A percentile compares a stretch with the other conserved stretches of the same genome.
These are phyloP conservation scores for Babylonia areolata DNA, from an alignment of 1,140 invertebrate species.

Conservation along the genomic window DNA sequence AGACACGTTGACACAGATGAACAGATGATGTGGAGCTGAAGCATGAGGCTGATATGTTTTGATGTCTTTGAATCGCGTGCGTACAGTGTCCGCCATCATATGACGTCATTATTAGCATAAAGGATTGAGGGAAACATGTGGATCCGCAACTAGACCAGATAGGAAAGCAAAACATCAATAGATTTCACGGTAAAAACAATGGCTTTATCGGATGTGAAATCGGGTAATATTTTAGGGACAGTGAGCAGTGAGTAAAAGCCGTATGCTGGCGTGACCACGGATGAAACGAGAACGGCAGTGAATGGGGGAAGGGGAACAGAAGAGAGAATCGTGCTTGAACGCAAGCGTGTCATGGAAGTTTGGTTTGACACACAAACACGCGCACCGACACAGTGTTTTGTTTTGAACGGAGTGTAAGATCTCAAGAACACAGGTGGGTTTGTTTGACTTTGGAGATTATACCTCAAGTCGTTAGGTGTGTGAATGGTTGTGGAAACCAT, in stretches of 20 bases:
- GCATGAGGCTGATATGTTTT: not conserved
- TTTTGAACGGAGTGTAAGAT: not conserved
- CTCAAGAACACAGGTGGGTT: no score
- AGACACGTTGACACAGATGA: no score
- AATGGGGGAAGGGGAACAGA: not conserved
- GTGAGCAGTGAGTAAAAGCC: not conserved
- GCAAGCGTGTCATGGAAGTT: not conserved
- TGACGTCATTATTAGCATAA: constrained; percentile 43
- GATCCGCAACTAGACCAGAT: constrained; percentile 33
- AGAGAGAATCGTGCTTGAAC: not conserved
- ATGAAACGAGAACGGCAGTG: not conserved
- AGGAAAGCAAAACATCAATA: constrained; percentile 9
- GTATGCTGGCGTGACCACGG: not conserved
- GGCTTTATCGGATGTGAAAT: not conserved
- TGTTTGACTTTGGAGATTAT: no score
- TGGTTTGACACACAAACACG: not conserved
- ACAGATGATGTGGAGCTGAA: no score
- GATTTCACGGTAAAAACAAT: constrained; percentile 19
- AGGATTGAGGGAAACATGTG: constrained; percentile 34
- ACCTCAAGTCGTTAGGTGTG: no score
- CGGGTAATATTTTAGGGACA: not conserved
- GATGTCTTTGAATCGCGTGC: not conserved
- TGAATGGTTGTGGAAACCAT: no score
- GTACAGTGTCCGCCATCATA: constrained; percentile 31
- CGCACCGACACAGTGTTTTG: not conserved